Evolutionary conservation across 2,888 invertebrate species (phyloP).

Genomic region (Graphium colonna): DNA sequence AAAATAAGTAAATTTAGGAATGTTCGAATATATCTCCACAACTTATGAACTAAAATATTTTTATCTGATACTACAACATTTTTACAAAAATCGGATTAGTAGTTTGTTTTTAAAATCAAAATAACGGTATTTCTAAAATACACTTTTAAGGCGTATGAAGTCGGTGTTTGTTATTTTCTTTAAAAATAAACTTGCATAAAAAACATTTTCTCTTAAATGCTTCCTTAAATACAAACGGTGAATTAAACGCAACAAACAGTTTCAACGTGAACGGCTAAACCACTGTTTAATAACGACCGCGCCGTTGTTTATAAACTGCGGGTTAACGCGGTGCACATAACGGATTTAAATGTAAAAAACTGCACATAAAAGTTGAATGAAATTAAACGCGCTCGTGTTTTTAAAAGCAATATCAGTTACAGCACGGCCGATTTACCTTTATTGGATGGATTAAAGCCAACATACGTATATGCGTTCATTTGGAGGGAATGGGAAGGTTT

Average conservation of each 20-base stretch:
- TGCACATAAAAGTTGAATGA: constrained; percentile 24
- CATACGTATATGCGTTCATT: constrained; percentile 53
- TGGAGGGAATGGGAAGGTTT: constrained; percentile 39
- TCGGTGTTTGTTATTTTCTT: no score
- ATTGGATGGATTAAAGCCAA: constrained; percentile 63
- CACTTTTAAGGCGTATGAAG: no score
- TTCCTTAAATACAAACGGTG: background rate
- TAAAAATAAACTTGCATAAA: no score
- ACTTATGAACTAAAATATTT: no score
- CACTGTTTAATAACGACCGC: background rate
- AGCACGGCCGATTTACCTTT: constrained; percentile 63
- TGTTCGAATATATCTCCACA: no score
- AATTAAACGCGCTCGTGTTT: constrained; percentile 52
- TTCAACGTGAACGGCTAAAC: background rate
- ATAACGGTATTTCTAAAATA: no score
- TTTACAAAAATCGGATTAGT: no score
- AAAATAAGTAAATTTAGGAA: no score
- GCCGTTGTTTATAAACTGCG: constrained; percentile 4
- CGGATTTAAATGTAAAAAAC: constrained; percentile 11
- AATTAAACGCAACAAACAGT: background rate
- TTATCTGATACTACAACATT: no score
- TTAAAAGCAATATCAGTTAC: constrained; percentile 63
- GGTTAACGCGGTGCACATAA: background rate
- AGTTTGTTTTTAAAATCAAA: no score
- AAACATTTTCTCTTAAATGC: background rate